Evolutionary conservation across 2,113 vertebrate species (phyloP), one percentile per base, ranked within the genome.

Genomic region (Myrmecophaga tridactyla): DNA sequence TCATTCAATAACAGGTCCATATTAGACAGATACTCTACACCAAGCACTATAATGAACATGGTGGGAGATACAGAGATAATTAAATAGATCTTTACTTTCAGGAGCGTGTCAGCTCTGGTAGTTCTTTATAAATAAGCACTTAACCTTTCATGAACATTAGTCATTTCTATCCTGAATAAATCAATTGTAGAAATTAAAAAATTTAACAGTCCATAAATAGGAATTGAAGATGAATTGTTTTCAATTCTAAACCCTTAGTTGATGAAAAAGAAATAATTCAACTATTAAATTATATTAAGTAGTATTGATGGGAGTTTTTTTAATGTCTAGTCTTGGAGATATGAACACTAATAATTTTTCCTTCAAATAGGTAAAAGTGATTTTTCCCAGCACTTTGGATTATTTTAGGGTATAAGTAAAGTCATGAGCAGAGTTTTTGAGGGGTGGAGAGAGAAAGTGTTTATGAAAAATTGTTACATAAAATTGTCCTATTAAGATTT

Each of bases 141-240:
- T 94, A 94, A 63, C 51, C 34, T 27, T 11, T 81, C 23, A 65
- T 80, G n/a, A 86, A 34, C 90, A 84, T 96, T 95, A 94, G 67
- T 97, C 21, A 41, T 92, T 97, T 96, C 67, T 97, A 51, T 84
- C 88, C 96, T 88, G 90, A 97, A 97, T 95, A 97, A 97, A 94
- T 95, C 88, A 97, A 69, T 97, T 98, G 96, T 15, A 86, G 58
- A 97, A 96, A 41, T 96, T 97, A 89, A 67, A 97, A 96, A 97
- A 97, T 84, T 81, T 97, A 96, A 85, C 84, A 97, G 67, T 96
- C 89, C 63, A 29, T 94, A 97, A 97, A 91, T 90, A 96, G 76
- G 77, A 97, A 96, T 96, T 97, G 93, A 97, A 88, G 90, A 95
- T 97, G 96, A 98, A 97, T 96, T 97, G 48, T 91, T 97, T 97